Evolutionary conservation across 2,797 vertebrate genomes (phyloP), one percentile per base, ranked within the genome.

Genomic region (Sitta carolinensis): DNA sequence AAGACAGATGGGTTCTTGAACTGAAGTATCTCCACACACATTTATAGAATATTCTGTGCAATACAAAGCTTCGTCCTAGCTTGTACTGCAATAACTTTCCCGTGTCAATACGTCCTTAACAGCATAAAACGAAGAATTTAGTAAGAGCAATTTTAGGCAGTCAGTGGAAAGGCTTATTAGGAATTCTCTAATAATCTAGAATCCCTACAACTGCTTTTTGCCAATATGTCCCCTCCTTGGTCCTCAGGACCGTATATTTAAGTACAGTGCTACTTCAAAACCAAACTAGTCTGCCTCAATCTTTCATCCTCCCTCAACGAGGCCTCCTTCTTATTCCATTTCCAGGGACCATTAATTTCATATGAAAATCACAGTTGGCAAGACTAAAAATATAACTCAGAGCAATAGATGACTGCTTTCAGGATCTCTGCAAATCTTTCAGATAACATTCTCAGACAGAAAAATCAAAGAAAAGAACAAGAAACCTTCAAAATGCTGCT

Each of bases 381-480:
- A 93, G 92, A 86, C 89, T 96, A 92, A 96, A 96, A 96, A 93
- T 92, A 48, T 57, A 93, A 81, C 48, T 75, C 91, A 51, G 68
- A 92, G 89, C 85, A 80, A 80, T 25, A 93, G 61, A 70, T 63
- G 54, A 66, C 82, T 92, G 86, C 92, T 75, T 92, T 77, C 64
- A 59, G 66, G 59, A 91, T 68, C 66, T 90, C 83, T 88, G 80
- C 69, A 93, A 58, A 93, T 87, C 90, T 87, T 93, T 45, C 13
- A 45, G 64, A 32, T 80, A 89, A 78, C 54, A 74, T 66, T 73
- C 72, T 45, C 75, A 89, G 75, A 59, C 5, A 87, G 89, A 70
- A 84, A 87, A 85, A 70, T 48, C 34, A 85, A 78, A 89, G 73
- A 50, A 66, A 82, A 81, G 70, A 84, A 88, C 36, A 81, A 90